Conservation (phyloP, 1,140 invertebrate genomes). For the Diabrotica virgifera region DNA sequence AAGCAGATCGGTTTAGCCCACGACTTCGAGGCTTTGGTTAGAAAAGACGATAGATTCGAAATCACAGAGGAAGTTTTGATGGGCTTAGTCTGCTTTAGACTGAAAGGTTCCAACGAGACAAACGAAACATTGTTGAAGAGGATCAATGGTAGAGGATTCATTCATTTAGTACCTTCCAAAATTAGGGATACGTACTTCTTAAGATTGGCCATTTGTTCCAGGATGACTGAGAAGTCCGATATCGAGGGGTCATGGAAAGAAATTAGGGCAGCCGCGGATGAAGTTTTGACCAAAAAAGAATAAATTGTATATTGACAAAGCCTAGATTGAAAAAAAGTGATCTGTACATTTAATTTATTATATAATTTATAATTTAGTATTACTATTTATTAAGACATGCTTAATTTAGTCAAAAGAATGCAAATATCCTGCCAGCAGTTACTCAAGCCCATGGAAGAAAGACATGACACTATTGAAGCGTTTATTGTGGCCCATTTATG, state of each 20-base stretch:
- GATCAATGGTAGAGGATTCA: conserved; percentile 88
- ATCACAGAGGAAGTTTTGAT: conserved; percentile 81
- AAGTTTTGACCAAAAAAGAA: conserved; percentile 48
- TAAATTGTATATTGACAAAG: not conserved
- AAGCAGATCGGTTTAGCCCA: conserved; percentile 76
- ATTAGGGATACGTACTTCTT: conserved; percentile 82
- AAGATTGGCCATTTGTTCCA: conserved; percentile 86
- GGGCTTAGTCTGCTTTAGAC: conserved; percentile 90
- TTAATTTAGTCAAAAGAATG: too few species aligned
- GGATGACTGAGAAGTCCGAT: conserved; percentile 77
- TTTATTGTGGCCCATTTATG: too few species aligned
- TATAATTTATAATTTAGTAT: too few species aligned
- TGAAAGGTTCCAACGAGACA: conserved; percentile 81
- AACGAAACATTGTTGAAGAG: conserved; percentile 82
- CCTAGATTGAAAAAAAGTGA: too few species aligned
- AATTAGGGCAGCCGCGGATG: conserved; percentile 68
- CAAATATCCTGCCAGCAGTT: too few species aligned
- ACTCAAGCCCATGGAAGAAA: too few species aligned
- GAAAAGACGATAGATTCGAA: conserved; percentile 74
- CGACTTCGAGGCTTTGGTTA: conserved; percentile 72
- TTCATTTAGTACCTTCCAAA: conserved; percentile 92
- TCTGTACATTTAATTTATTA: too few species aligned
- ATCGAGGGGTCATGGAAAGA: conserved; percentile 86
- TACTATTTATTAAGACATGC: too few species aligned
- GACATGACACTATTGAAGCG: too few species aligned